These are phyloP conservation scores for Drosophila aldrichi DNA, from an alignment of 2,888 invertebrate species.

Conservation along the genomic window DNA sequence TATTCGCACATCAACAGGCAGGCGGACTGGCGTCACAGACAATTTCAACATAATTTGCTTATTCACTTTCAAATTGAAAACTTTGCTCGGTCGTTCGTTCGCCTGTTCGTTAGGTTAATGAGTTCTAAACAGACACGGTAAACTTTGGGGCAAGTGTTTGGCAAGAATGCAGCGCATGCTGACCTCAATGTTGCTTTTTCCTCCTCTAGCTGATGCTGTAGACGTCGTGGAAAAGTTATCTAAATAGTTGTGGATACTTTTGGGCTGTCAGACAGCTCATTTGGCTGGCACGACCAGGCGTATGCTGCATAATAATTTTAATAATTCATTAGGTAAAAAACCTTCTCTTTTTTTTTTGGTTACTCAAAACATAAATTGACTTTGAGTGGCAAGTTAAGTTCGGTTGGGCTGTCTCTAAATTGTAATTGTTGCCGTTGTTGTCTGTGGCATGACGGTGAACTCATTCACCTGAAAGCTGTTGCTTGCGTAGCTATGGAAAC, in stretches of 20 bases:
- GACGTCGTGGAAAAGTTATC: slow-evolving; percentile 23
- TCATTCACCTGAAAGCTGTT: slow-evolving; percentile 18
- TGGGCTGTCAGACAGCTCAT: slow-evolving; percentile 18
- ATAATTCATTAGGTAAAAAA: slow-evolving; percentile 57
- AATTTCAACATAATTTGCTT: slow-evolving; percentile 1
- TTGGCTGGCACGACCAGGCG: slow-evolving; percentile 25
- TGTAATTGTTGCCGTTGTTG: slow-evolving; percentile 8
- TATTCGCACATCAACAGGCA: not conserved
- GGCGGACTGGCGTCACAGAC: not conserved
- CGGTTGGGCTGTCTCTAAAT: slow-evolving; percentile 8
- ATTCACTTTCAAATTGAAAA: slow-evolving; percentile 14
- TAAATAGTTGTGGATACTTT: slow-evolving; percentile 46
- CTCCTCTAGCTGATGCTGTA: not conserved
- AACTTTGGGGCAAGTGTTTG: slow-evolving; percentile 11
- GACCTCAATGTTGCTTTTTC: slow-evolving; percentile 1
- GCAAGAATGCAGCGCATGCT: slow-evolving; percentile 1
- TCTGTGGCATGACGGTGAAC: slow-evolving; percentile 49
- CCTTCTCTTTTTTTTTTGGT: not conserved
- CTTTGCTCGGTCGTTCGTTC: not conserved
- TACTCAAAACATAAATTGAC: slow-evolving; percentile 36
- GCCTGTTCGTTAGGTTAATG: slow-evolving; percentile 6
- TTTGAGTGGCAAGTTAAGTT: slow-evolving; percentile 48
- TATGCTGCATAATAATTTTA: slow-evolving; percentile 43
- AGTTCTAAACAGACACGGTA: not conserved
- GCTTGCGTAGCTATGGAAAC: slow-evolving; percentile 38